Evolutionary conservation across 2,113 vertebrate genomes (phyloP), one percentile per base, ranked within the genome.

Genomic region (Elgaria multicarinata): DNA sequence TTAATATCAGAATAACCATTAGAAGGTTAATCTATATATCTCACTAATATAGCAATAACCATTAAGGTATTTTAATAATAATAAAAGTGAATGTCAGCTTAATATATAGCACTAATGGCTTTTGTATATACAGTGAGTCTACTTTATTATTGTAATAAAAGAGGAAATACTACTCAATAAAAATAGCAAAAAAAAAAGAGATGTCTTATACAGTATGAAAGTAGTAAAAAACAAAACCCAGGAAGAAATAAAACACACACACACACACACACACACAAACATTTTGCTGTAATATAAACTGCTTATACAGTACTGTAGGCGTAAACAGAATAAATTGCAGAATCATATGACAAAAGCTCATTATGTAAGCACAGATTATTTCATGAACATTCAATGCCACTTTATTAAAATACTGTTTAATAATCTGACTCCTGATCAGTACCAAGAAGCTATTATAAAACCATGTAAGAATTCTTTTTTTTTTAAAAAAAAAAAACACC

Each of bases 51-150:
- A 72, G 66, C 75, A 83, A 94, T 94, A 94, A 90, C 87, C 55
- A 92, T 92, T 80, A 95, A 91, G 85, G 84, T 90, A 90, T 94
- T 94, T 96, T 94, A 95, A 94, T 95, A 92, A 86, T 95, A 91
- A 94, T 95, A 92, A 94, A 94, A 95, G 2, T 39, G 74, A 88
- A 82, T 76, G 53, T 39, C 88, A 90, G 20, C 69, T 31, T 75
- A 94, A 94, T 93, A 93, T 87, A 90, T 6, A 84, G 10, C 39
- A 14, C 33, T 79, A 86, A 87, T 67, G 91, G 82, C 71, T 89
- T 90, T 85, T 89, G 53, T 46, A 91, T 87, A 87, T 24, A 92
- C 46, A 77, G 22, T 77, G 26, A 42, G 75, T 78, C 80, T 92
- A 79, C 24, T 94, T 74, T 89, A 95, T 83, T 90, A 58, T 89